These are phyloP conservation scores for Labroides dimidiatus DNA, from an alignment of 2,797 vertebrate species.

Conservation along the genomic window DNA sequence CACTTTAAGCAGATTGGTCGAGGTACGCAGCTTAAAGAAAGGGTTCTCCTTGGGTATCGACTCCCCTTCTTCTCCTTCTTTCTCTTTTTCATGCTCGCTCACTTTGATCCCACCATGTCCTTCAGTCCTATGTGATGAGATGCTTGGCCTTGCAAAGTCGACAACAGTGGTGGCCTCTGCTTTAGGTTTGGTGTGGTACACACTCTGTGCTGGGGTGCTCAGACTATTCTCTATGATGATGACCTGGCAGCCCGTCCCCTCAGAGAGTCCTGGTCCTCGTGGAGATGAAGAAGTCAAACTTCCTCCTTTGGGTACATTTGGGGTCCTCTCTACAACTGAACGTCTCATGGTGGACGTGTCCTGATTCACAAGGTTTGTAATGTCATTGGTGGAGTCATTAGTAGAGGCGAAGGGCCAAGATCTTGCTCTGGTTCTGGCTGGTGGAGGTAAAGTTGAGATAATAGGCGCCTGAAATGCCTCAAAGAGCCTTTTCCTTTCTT, in stretches of 20 bases:
- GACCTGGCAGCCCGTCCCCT: constrained; percentile 66
- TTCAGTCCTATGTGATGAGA: constrained; percentile 15
- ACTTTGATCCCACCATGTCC: constrained; percentile 6
- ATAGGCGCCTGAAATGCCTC: constrained; percentile 81
- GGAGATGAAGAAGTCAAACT: constrained; percentile 5
- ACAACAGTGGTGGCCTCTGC: constrained; percentile 20
- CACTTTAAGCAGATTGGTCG: constrained; percentile 76
- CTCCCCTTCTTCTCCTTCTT: constrained; percentile 40
- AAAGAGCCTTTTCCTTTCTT: constrained; percentile 86
- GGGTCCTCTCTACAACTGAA: constrained; percentile 28
- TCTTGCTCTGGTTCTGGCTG: constrained; percentile 33
- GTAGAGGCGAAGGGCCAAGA: constrained; percentile 47
- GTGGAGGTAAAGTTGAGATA: constrained; percentile 31
- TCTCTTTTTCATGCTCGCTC: constrained; percentile 20
- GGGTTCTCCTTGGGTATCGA: constrained; percentile 75
- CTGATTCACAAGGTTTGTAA: constrained; percentile 45
- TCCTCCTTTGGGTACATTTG: constrained; percentile 8
- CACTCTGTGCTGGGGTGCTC: constrained; percentile 37
- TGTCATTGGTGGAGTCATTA: constrained; percentile 51
- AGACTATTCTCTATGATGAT: constrained; percentile 79
- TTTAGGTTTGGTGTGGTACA: constrained; percentile 22
- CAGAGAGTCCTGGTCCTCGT: constrained; percentile 61
- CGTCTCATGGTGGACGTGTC: constrained; percentile 38
- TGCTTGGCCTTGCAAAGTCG: constrained; percentile 20
- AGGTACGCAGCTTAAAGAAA: constrained; percentile 85